A percentile compares a stretch with the other conserved stretches of the same genome.
phyloP scores from a whole-genome alignment of 2,113 vertebrate genomes.

The Boulengeromyrus knoepffleri region DNA sequence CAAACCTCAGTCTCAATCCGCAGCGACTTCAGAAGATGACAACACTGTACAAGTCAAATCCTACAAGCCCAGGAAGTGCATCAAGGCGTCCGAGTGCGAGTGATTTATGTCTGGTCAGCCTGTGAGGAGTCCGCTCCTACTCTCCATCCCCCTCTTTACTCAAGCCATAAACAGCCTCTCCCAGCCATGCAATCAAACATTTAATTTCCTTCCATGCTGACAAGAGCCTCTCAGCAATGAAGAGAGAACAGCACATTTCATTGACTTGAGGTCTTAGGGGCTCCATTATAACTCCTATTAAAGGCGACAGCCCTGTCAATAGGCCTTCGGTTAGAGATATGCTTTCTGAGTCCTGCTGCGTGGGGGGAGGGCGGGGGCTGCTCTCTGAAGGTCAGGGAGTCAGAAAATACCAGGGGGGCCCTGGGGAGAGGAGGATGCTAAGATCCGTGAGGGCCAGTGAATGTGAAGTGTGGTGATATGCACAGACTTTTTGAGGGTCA shows the following conservation, averaged over 20 bases:
- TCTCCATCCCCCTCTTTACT: neutral
- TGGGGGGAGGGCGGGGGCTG: neutral
- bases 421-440: constrained; percentile 23
- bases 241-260: constrained; percentile 50
- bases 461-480: constrained; percentile 34
- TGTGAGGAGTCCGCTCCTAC: neutral
- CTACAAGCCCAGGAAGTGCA: neutral
- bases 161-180: constrained; percentile 33
- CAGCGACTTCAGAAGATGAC: neutral
- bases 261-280: constrained; percentile 47
- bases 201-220: constrained; percentile 55
- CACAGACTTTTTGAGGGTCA: neutral
- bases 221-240: constrained; percentile 44
- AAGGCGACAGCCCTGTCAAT: constrained; percentile 50
- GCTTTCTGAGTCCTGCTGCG: constrained; percentile 33
- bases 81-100: neutral
- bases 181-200: constrained; percentile 55
- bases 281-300: constrained; percentile 54
- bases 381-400: constrained; percentile 43
- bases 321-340: constrained; percentile 55
- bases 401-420: neutral
- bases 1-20: neutral
- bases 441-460: constrained; percentile 50
- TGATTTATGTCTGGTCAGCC: neutral
- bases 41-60: neutral